Evolutionary conservation across 2,888 invertebrate species (phyloP), one percentile per base, ranked within the genome.

Genomic region (Philaethria dido): DNA sequence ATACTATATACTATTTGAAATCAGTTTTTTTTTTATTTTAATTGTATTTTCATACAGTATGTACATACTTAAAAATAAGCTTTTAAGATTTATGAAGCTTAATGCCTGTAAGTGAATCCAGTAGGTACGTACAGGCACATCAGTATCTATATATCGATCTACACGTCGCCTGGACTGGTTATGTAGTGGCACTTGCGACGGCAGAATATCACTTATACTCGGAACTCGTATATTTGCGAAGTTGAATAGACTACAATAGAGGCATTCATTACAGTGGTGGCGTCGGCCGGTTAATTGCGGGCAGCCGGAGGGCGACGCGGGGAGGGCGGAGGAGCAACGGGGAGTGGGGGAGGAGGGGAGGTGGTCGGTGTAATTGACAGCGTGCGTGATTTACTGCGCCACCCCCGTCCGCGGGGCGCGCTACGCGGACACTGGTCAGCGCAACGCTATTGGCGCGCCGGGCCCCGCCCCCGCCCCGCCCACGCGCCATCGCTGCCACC

Each of bases 381-480:
- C 66, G 70, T 70, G 73, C 71, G 75, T 75, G 76, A 77, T 78
- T 75, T 75, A 78, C 72, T 76, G 69, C 71, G 68, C 47, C 71
- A 70, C 68, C 72, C 64, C 54, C 47, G 64, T 8, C 36, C 47
- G 18, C 3, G 8, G 13, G 22, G 22, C 22, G 59, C n/a, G 36
- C 5, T 16, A 8, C 25, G 42, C 68, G 69, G 75, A 67, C 70
- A 72, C 73, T 75, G 81, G 82, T 73, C 78, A 76, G 77, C 72
- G 78, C 78, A 74, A 63, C 66, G 77, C 71, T 61, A 81, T 82
- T 84, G 85, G 83, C 64, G 75, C 73, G 66, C 73, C 72, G 63
- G 71, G 71, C 68, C 71, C 73, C 73, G 71, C 67, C 69, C 50
- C 60, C 68, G 63, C 48, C 55, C 64, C 70, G 69, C 45, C 69